Evolutionary conservation across 2,113 vertebrate genomes (phyloP).

Genomic region (Leucopsar rothschildi): DNA sequence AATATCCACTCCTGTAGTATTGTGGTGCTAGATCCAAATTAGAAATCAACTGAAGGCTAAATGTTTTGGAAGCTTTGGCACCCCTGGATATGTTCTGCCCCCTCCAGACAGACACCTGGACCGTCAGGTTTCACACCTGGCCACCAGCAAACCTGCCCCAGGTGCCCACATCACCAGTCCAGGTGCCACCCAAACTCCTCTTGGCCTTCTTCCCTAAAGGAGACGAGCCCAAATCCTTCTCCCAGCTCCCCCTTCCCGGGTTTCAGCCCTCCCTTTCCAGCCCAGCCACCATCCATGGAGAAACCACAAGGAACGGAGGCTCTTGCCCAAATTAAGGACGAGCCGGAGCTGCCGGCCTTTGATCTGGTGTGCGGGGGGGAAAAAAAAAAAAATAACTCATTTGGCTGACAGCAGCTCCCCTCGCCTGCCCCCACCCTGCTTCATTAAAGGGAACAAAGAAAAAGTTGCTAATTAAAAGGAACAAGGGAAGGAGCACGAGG

Average conservation of each 20-base stretch:
- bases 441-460: constrained; percentile 65
- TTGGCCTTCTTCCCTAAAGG: neutral
- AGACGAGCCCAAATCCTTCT: neutral
- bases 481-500: neutral
- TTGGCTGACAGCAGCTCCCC: constrained; percentile 18
- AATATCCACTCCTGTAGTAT: fast-evolving
- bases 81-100: neutral
- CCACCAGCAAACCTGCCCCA: neutral
- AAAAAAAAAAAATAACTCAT: constrained; percentile 24
- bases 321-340: neutral
- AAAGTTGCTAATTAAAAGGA: constrained; percentile 62
- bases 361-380: neutral
- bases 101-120: neutral
- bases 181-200: neutral
- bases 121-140: fast-evolving
- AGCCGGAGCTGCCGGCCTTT: constrained; percentile 2
- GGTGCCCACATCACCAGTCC: neutral
- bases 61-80: neutral
- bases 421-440: neutral
- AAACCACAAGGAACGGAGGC: neutral
- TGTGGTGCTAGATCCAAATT: neutral
- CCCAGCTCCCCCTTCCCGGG: neutral
- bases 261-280: neutral
- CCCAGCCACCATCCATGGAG: fast-evolving
- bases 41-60: neutral